phyloP scores from a whole-genome alignment of 2,797 vertebrate species.

The Coregonus suidteri region DNA sequence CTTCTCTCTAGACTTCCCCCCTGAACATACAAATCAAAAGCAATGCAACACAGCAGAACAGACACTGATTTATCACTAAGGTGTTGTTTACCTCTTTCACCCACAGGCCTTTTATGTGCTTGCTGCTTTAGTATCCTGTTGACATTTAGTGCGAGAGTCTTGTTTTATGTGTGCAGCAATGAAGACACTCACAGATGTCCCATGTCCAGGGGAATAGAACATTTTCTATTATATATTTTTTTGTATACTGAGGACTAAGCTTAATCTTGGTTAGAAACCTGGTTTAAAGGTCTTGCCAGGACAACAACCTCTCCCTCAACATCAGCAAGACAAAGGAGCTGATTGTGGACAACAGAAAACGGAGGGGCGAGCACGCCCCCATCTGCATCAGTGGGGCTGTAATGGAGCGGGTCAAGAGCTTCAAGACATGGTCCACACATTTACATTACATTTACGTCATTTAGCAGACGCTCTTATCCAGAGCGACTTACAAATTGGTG shows the following conservation, averaged over 20 bases:
- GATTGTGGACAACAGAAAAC: too few relatives aligned
- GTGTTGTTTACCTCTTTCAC: constrained; percentile 72
- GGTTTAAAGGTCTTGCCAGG: too few relatives aligned
- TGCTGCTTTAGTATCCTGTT: constrained; percentile 54
- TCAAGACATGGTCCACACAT: too few relatives aligned
- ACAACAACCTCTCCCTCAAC: too few relatives aligned
- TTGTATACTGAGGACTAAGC: not conserved
- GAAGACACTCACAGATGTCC: constrained; percentile 33
- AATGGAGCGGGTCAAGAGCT: too few relatives aligned
- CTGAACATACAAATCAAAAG: constrained; percentile 75
- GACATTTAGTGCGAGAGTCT: constrained; percentile 51
- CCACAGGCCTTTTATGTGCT: constrained; percentile 62
- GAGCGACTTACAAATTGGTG: too few relatives aligned
- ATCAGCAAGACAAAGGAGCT: too few relatives aligned
- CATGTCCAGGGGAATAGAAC: not conserved
- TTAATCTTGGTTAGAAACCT: too few relatives aligned
- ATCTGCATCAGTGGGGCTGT: not conserved
- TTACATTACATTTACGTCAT: too few relatives aligned
- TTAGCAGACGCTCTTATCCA: too few relatives aligned
- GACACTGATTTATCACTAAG: constrained; percentile 70
- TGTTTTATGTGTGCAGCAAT: constrained; percentile 32
- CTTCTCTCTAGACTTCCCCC: constrained; percentile 43
- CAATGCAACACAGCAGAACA: constrained; percentile 36
- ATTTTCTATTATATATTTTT: not conserved
- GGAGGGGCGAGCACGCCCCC: too few relatives aligned